Evolutionary conservation across 2,888 invertebrate species (phyloP), one percentile per base, ranked within the genome.

Genomic region (Dynastes maya): DNA sequence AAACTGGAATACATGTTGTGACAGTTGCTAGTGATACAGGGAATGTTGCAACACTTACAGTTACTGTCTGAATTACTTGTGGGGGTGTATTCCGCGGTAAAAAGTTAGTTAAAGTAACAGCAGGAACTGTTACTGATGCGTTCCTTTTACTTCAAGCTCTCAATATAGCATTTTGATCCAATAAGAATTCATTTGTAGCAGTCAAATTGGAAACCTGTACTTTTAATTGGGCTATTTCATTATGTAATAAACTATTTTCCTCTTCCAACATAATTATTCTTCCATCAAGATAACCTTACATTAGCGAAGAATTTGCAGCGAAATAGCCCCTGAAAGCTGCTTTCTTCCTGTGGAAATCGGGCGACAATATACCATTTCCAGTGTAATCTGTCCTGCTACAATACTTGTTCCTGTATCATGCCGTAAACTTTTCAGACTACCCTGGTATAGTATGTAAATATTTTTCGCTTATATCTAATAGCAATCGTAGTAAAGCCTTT

Each of bases 161-260:
- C 80, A 94, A 88, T 81, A 93, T 92, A 32, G 95, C 94, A 87
- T 95, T 95, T 88, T 95, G 95, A 84, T 94, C 94, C 81, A 95
- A 88, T 11, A 95, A 90, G 86, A 95, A 95, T 86, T 95, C 95
- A 86, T 95, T 95, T 8, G 95, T 94, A 1, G 94, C 94, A 51
- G 93, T 93, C 80, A 95, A 88, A 86, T 94, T 94, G 49, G 91
- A 91, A 22, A 93, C 92, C 88, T 93, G 92, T 85, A 93, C 93
- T 86, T 94, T 94, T 78, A 94, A 87, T 83, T 94, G 93, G 67
- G 93, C 93, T 68, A 95, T 91, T 85, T 93, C 92, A 82, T 93
- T 92, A 80, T 93, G 90, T 74, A 95, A 87, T 82, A 94, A 87
- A 71, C 89, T 89, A 85, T 94, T 94, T 87, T 95, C 94, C 84